A percentile compares a stretch with the other conserved stretches of the same genome.
phyloP scores from a whole-genome alignment of 2,797 vertebrate genomes.

The Rachycentron canadum region DNA sequence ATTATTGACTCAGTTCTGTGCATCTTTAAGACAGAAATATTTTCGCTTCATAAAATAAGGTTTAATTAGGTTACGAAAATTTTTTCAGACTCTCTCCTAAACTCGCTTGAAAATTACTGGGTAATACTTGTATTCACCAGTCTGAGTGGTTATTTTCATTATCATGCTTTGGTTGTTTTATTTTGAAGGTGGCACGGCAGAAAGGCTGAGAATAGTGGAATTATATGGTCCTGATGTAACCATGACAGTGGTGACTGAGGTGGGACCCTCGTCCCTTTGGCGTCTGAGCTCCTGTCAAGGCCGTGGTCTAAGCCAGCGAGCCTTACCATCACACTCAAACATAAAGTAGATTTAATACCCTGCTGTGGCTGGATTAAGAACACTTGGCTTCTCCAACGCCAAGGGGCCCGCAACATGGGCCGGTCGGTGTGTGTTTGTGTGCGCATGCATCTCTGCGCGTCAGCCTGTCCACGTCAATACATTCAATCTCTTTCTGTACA shows the following conservation, averaged over 20 bases:
- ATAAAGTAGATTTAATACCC: conserved; percentile 72
- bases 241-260: conserved; percentile 25
- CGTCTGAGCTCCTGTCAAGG: conserved; percentile 51
- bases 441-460: conserved; percentile 15
- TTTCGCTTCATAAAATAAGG: neutral
- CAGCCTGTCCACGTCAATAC: conserved; percentile 21
- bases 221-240: neutral
- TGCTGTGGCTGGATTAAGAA: conserved; percentile 70
- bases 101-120: neutral
- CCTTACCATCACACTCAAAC: conserved; percentile 52
- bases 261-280: conserved; percentile 23
- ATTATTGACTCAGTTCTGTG: neutral
- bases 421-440: conserved; percentile 3
- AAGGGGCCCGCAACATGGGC: conserved; percentile 24
- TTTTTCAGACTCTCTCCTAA: neutral
- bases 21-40: neutral
- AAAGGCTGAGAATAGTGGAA: neutral
- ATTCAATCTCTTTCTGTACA: conserved; percentile 49
- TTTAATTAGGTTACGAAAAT: neutral
- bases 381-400: conserved; percentile 41
- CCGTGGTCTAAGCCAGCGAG: conserved; percentile 44
- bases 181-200: neutral
- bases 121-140: neutral
- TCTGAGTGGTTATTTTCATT: neutral
- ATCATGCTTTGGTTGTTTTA: neutral